Evolutionary conservation across 37 sponge, comb jelly and placozoan species (phyloP).

Genomic region (Chondrosia reniformis): DNA sequence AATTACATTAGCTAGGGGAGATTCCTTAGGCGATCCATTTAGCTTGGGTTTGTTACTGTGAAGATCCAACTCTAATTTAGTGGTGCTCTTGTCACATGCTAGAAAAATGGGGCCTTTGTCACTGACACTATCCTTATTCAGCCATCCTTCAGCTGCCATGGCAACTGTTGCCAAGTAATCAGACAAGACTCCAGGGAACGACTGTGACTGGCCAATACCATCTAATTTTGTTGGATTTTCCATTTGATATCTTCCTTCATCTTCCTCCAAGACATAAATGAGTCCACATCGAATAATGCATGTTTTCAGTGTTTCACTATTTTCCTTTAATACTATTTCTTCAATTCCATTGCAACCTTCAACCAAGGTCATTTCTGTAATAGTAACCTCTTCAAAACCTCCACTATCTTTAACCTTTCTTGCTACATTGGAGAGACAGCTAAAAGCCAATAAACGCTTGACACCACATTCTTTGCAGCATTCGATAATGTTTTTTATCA

Average conservation of each 20-base stretch:
- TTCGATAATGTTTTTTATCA: background rate
- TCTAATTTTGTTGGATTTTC: background rate
- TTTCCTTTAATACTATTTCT: background rate
- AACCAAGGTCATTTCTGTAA: background rate
- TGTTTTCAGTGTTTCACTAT: background rate
- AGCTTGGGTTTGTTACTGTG: too few relatives aligned
- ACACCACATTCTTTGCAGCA: background rate
- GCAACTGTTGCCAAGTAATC: background rate
- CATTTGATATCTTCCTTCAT: background rate
- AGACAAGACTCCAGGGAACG: background rate
- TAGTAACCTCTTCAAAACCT: background rate
- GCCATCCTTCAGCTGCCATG: background rate
- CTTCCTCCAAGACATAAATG: background rate
- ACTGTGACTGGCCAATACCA: background rate
- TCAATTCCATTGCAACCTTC: background rate
- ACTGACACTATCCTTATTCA: background rate
- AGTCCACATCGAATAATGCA: background rate
- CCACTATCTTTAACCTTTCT: background rate
- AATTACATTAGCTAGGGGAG: too few relatives aligned
- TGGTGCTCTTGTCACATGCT: background rate
- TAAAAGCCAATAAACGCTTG: background rate
- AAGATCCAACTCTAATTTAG: too few relatives aligned
- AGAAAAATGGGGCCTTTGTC: background rate
- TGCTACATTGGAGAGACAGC: background rate
- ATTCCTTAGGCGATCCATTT: too few relatives aligned